phyloP scores from a whole-genome alignment of 1,140 invertebrate species.

The Diorhabda elongata region DNA sequence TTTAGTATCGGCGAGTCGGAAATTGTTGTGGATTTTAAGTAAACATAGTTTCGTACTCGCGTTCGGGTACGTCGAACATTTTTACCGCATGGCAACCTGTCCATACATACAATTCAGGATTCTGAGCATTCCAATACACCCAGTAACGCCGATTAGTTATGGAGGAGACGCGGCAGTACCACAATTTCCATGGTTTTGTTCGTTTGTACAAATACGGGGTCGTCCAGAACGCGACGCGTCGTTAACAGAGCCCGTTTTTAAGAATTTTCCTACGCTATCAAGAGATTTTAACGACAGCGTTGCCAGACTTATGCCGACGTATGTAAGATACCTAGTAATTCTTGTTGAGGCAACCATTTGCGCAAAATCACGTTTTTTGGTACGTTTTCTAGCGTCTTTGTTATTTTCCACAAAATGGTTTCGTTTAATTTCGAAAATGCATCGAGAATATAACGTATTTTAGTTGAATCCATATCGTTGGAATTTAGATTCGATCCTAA shows the following conservation, averaged over 20 bases:
- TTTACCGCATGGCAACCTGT: neutral
- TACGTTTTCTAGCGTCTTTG: constrained; percentile 46
- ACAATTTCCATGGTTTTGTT: neutral
- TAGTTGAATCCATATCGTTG: constrained; percentile 42
- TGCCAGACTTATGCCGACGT: too few relatives aligned
- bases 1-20: too few relatives aligned
- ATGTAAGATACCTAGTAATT: constrained; percentile 50
- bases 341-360: constrained; percentile 58
- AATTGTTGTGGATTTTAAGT: too few relatives aligned
- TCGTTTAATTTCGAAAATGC: constrained; percentile 50
- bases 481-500: constrained; percentile 50
- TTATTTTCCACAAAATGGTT: constrained; percentile 55
- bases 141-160: neutral
- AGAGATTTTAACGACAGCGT: too few relatives aligned
- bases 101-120: neutral
- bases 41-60: too few relatives aligned
- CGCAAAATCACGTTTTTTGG: constrained; percentile 49
- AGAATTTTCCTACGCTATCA: too few relatives aligned
- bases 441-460: constrained; percentile 44
- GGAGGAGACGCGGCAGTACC: neutral
- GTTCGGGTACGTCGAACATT: too few relatives aligned
- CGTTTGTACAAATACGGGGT: neutral
- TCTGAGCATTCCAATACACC: neutral
- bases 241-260: too few relatives aligned
- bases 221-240: too few relatives aligned